Percentiles rank a stretch among this genome's conserved stretches.
phyloP scores from a whole-genome alignment of 2,888 invertebrate genomes.

The Andrena flavipes region DNA sequence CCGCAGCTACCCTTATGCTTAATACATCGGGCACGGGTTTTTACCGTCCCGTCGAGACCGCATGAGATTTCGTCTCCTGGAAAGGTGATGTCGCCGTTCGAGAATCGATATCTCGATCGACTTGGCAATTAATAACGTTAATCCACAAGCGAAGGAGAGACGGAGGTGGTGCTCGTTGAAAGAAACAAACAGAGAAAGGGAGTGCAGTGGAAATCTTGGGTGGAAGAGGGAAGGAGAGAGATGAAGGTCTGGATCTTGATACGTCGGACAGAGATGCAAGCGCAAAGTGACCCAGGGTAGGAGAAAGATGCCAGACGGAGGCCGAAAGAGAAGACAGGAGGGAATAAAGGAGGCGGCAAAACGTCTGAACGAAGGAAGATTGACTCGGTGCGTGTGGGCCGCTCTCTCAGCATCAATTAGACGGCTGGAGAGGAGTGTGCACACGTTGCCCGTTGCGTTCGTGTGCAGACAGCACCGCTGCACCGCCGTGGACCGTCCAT shows the following conservation, averaged over 20 bases:
- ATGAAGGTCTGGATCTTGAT: neutral
- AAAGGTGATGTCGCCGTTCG: conserved; percentile 66
- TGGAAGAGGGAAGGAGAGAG: neutral
- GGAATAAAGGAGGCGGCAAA: conserved; percentile 66
- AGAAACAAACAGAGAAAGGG: neutral
- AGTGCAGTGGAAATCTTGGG: neutral
- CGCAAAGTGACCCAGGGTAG: neutral
- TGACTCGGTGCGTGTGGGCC: conserved; percentile 77
- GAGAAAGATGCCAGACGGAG: conserved; percentile 15
- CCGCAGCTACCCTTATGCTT: conserved; percentile 48
- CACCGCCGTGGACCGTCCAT: conserved; percentile 66
- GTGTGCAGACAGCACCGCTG: conserved; percentile 40
- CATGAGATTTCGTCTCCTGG: conserved; percentile 59
- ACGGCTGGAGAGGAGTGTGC: conserved; percentile 75
- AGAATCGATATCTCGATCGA: conserved; percentile 67
- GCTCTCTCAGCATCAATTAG: conserved; percentile 78
- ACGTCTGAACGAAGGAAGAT: conserved; percentile 71
- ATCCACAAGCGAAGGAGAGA: conserved; percentile 1
- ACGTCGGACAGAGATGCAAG: neutral
- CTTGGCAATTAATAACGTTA: conserved; percentile 62
- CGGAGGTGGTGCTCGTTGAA: neutral
- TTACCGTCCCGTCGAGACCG: conserved; percentile 38
- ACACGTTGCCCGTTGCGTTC: conserved; percentile 39
- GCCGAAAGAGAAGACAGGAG: conserved; percentile 18
- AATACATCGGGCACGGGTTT: conserved; percentile 59